A percentile compares a stretch with the other conserved stretches of the same genome.
phyloP scores from a whole-genome alignment of 2,797 vertebrate genomes.

The Manis pentadactyla region DNA sequence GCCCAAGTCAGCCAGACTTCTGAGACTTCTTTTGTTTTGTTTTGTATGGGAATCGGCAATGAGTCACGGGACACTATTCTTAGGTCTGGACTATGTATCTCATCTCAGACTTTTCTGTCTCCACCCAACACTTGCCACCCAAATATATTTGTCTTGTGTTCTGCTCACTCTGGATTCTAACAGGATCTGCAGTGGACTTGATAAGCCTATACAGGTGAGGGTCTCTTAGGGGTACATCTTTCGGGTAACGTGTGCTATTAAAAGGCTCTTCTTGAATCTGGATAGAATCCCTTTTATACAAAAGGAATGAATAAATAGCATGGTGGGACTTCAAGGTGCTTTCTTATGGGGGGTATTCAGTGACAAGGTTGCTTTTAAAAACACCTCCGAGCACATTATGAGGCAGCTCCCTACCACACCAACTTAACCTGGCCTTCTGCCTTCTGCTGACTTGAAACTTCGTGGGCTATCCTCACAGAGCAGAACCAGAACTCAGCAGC shows the following conservation, averaged over 20 bases:
- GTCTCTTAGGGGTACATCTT: not conserved
- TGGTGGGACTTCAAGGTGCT: not conserved
- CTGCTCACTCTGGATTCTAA: not conserved
- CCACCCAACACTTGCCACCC: not conserved
- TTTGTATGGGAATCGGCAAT: not conserved
- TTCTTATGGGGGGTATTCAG: conserved; percentile 14
- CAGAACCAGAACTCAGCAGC: not conserved
- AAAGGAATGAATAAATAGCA: not conserved
- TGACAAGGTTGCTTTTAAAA: conserved; percentile 55
- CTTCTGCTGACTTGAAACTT: not conserved
- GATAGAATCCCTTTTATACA: not conserved
- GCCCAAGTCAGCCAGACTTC: not conserved
- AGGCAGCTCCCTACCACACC: not conserved
- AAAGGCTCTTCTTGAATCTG: not conserved
- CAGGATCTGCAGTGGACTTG: not conserved
- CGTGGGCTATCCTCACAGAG: not conserved
- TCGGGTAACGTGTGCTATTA: not conserved
- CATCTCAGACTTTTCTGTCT: not conserved
- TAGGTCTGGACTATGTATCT: not conserved
- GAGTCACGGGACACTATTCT: not conserved
- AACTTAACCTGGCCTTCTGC: not conserved
- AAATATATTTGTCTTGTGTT: not conserved
- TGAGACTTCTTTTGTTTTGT: not conserved
- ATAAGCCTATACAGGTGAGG: not conserved
- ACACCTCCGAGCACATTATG: not conserved